These are phyloP conservation scores for Diabrotica undecimpunctata DNA, from an alignment of 1,140 invertebrate species.

Conservation along the genomic window DNA sequence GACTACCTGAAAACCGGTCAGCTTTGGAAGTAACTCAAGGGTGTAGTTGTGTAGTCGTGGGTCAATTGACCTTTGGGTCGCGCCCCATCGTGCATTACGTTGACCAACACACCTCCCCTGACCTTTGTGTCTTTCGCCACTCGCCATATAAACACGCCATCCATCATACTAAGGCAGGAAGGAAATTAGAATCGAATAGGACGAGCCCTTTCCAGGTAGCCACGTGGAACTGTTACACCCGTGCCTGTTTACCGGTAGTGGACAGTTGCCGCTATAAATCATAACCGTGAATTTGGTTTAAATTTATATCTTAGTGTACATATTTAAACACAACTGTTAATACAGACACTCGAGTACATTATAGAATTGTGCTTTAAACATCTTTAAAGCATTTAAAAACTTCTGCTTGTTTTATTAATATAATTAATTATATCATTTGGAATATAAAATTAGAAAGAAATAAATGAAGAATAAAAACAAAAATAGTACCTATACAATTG, in stretches of 20 bases:
- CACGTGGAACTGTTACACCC: slow-evolving; percentile 9
- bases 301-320: slow-evolving; percentile 1
- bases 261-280: not conserved
- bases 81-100: slow-evolving; percentile 42
- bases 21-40: not conserved
- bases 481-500: too few species aligned
- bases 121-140: slow-evolving; percentile 46
- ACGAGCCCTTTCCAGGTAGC: slow-evolving; percentile 18
- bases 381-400: too few species aligned
- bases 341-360: too few species aligned
- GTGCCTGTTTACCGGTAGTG: not conserved
- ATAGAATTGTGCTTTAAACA: too few species aligned
- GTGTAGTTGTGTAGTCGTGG: slow-evolving; percentile 31
- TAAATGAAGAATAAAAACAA: too few species aligned
- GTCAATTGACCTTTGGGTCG: slow-evolving; percentile 46
- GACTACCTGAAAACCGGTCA: slow-evolving; percentile 6
- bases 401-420: too few species aligned
- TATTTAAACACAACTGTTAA: not conserved
- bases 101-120: slow-evolving; percentile 48
- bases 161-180: slow-evolving; percentile 37
- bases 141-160: slow-evolving; percentile 49
- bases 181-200: slow-evolving; percentile 46
- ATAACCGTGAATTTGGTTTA: not conserved
- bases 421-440: too few species aligned
- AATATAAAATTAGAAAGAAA: too few species aligned